Evolutionary conservation across 2,797 vertebrate genomes (phyloP), one percentile per base, ranked within the genome.

Genomic region (Poecilia velifera): DNA sequence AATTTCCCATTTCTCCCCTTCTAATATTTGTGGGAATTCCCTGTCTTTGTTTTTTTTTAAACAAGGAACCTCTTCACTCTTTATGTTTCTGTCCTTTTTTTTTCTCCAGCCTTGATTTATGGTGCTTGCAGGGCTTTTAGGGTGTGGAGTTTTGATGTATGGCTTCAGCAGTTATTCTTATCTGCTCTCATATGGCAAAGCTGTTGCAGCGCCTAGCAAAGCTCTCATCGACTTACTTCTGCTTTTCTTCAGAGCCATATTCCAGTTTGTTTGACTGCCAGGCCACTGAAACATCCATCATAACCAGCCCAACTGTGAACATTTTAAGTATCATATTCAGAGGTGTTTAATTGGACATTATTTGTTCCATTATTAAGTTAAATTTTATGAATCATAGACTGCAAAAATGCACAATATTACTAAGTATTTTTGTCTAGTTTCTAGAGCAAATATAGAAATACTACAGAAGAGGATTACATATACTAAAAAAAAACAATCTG

Each of bases 131-230:
- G 72, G 87, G 79, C 82, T 85, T 82, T 73, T 78, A 75, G 86
- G 84, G 81, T 64, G 83, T 68, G 68, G 81, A 81, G 80, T 88
- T 88, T 90, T 93, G 92, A 95, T 94, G 86, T 89, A 94, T 89
- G 86, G 89, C 90, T 80, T 51, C 31, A 86, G 80, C 22, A 64
- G 92, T 93, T 96, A 96, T 96, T 96, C 93, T 95, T 95, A 93
- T 93, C 94, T 80, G 83, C 74, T 86, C 92, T 92, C 92, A 95
- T 87, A 92, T 94, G 93, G 91, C 90, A 92, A 89, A 89, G 90
- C 88, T 88, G 86, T 87, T 88, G 84, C 89, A 86, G 76, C 74
- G 72, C 62, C 77, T 46, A 79, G 84, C 76, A 84, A 86, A 83
- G 80, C 78, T 85, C 89, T 86, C 89, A 90, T 76, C 85, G 82